These are phyloP conservation scores for Nicator chloris DNA, from an alignment of 2,113 vertebrate species.

Conservation along the genomic window DNA sequence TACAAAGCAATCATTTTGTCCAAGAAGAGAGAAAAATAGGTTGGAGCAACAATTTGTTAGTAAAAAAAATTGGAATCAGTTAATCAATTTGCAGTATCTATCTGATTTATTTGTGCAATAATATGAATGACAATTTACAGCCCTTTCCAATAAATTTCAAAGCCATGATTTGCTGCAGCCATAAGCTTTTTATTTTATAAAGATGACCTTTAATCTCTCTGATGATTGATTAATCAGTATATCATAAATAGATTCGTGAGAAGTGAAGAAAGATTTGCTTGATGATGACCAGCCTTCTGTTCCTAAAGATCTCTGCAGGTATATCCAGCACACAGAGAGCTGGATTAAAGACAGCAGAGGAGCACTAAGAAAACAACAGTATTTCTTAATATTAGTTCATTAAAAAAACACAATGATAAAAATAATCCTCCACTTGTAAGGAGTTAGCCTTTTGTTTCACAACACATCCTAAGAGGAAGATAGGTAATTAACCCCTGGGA, in stretches of 20 bases:
- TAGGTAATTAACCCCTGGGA: not conserved
- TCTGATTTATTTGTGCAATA: constrained; percentile 74
- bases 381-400: not conserved
- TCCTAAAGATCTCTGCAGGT: constrained; percentile 20
- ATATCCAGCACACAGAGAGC: not conserved
- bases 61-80: constrained; percentile 60
- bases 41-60: constrained; percentile 48
- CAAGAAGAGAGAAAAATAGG: constrained; percentile 56
- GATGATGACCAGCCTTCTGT: not conserved
- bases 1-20: constrained; percentile 50
- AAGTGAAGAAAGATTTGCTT: constrained; percentile 13
- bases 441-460: not conserved
- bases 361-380: not conserved
- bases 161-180: constrained; percentile 62
- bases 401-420: not conserved
- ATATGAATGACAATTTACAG: constrained; percentile 69
- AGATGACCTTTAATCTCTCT: constrained; percentile 68
- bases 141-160: constrained; percentile 66
- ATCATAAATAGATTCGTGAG: constrained; percentile 52
- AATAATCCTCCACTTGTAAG: not conserved
- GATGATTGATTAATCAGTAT: constrained; percentile 70
- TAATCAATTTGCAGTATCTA: constrained; percentile 73
- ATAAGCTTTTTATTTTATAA: constrained; percentile 60
- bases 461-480: not conserved
- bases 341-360: not conserved